Evolutionary conservation across 2,888 invertebrate genomes (phyloP).

Genomic region (Notodonta ziczac): DNA sequence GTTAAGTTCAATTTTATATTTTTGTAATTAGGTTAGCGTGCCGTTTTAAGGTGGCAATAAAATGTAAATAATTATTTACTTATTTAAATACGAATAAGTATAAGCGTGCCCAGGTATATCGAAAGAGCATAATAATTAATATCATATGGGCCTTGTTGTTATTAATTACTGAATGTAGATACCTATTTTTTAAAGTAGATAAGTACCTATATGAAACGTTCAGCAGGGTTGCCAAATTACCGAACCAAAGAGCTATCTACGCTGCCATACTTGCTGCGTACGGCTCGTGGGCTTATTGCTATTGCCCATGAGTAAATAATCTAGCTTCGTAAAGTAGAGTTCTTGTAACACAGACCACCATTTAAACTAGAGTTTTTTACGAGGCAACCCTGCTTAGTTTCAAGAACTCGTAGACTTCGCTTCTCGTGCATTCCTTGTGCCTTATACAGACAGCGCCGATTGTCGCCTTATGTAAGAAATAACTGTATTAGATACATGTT

Average conservation of each 20-base stretch:
- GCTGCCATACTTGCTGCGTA: no score
- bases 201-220: slow-evolving; percentile 9
- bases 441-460: slow-evolving; percentile 55
- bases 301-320: no score
- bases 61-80: slow-evolving; percentile 32
- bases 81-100: slow-evolving; percentile 8
- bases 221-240: slow-evolving; percentile 3
- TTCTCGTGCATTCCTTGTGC: slow-evolving; percentile 80
- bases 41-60: slow-evolving; percentile 35
- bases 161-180: background rate
- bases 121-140: slow-evolving; percentile 20
- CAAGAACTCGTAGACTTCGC: slow-evolving; percentile 43
- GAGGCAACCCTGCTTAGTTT: slow-evolving; percentile 2
- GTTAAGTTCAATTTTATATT: slow-evolving; percentile 32
- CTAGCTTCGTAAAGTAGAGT: no score
- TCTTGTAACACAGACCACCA: no score
- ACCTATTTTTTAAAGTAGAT: slow-evolving; percentile 4
- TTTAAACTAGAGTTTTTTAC: background rate
- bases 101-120: background rate
- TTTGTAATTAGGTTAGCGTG: slow-evolving; percentile 34
- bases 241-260: background rate
- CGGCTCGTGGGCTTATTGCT: no score
- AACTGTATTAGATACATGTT: background rate
- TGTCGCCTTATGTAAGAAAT: slow-evolving; percentile 15
- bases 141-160: background rate